These are phyloP conservation scores for Lapara coniferarum DNA, from an alignment of 2,888 invertebrate genomes.

Conservation along the genomic window DNA sequence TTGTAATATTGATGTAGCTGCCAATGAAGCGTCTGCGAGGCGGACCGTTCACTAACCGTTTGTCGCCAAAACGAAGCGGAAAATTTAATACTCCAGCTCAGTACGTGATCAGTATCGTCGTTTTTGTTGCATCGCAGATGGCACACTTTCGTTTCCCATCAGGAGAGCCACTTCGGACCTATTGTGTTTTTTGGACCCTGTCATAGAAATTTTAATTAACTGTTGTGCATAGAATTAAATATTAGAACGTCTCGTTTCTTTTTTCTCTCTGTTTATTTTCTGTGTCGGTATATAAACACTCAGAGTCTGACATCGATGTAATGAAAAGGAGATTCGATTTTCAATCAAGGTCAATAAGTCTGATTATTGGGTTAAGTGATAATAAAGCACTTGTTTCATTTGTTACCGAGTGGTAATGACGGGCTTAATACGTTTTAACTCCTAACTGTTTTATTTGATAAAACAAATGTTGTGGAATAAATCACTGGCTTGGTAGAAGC, in stretches of 20 bases:
- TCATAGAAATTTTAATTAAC: constrained; percentile 62
- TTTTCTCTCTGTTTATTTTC: constrained; percentile 39
- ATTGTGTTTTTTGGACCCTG: constrained; percentile 50
- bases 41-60: constrained; percentile 68
- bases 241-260: constrained; percentile 44
- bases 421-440: not conserved
- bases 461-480: not conserved
- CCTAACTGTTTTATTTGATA: constrained; percentile 9
- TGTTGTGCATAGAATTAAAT: constrained; percentile 50
- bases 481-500: not conserved
- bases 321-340: constrained; percentile 47
- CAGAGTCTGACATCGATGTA: constrained; percentile 49
- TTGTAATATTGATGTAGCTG: constrained; percentile 31
- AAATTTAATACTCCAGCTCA: constrained; percentile 74
- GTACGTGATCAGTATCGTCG: constrained; percentile 75
- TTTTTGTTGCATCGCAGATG: constrained; percentile 65
- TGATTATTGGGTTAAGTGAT: constrained; percentile 46
- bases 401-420: not conserved
- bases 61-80: constrained; percentile 76
- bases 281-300: constrained; percentile 44
- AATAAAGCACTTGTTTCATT: constrained; percentile 36
- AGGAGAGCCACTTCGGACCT: constrained; percentile 48
- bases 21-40: constrained; percentile 42
- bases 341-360: constrained; percentile 49
- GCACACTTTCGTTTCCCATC: constrained; percentile 71